Evolutionary conservation across 2,797 vertebrate genomes (phyloP).

Genomic region (Enteromius anoplus): DNA sequence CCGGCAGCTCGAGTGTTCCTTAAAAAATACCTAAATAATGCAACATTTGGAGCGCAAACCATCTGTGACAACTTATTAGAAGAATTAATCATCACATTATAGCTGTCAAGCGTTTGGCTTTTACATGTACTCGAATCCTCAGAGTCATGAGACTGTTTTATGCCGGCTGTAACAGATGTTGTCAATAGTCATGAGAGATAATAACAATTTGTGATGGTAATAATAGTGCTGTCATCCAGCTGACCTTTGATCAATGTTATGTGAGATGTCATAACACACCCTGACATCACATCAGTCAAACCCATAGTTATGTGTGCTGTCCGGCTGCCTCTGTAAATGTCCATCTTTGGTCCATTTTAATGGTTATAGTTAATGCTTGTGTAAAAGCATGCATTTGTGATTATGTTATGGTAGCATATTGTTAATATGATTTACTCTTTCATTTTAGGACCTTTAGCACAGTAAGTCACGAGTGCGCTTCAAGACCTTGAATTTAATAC

Average conservation of each 20-base stretch:
- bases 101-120: conserved; percentile 26
- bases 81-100: conserved; percentile 20
- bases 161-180: conserved; percentile 30
- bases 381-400: neutral
- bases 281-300: conserved; percentile 41
- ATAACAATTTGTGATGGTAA: conserved; percentile 44
- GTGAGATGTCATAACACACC: conserved; percentile 29
- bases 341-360: neutral
- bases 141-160: conserved; percentile 31
- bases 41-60: neutral
- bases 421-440: neutral
- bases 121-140: conserved; percentile 1
- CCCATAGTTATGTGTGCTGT: neutral
- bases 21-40: neutral
- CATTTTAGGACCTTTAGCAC: neutral
- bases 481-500: neutral
- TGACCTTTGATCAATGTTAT: conserved; percentile 41
- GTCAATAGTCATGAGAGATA: conserved; percentile 29
- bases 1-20: neutral
- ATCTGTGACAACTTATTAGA: conserved; percentile 11
- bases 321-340: neutral
- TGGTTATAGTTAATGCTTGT: neutral
- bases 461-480: neutral
- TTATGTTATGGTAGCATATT: neutral
- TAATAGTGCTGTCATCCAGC: conserved; percentile 38